Evolutionary conservation across 2,888 invertebrate genomes (phyloP), one percentile per base, ranked within the genome.

Genomic region (Myathropa florea): DNA sequence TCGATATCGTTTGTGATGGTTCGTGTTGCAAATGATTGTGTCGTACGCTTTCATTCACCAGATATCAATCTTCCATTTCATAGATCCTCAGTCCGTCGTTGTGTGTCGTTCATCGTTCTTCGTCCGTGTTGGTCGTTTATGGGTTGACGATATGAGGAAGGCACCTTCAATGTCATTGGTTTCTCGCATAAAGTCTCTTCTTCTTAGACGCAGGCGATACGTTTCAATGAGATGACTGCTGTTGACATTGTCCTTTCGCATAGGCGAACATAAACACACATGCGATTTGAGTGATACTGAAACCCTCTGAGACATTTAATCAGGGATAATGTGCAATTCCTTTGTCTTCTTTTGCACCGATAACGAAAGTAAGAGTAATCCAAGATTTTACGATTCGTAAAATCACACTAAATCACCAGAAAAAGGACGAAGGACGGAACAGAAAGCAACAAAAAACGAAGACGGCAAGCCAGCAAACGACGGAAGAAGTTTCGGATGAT

Each of bases 251-350:
- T 71, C 77, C 30, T 59, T 71, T 39, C 53, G 39, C 7, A 24
- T n/a, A 71, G 21, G 23, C 26, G 61, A 36, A 55, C 24, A 61
- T 39, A 60, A 12, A 12, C 4, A 9, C 23, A 33, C 7, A 33
- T 18, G 30, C 21, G 18, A 12, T 36, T 3, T 33, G 24, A 4
- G n/a, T 3, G 30, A 3, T 18, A 4, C 7, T 1, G 14, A 3
- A 21, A 53, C 24, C 26, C 39, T 46, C 24, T 28, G 53, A 28
- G 77, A 64, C 81, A 85, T 85, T 81, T 77, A 85, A 81, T 85
- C 81, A 85, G 81, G 85, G 73, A 81, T 85, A 85, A 85, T 85
- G 77, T 39, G 64, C 76, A 77, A 60, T 85, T 77, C 73, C 36
- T 85, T 85, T 85, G 81, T 85, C 81, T 81, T 76, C 60, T 60